Evolutionary conservation across 2,888 invertebrate species (phyloP).

Genomic region (Bhutanitis thaidina): DNA sequence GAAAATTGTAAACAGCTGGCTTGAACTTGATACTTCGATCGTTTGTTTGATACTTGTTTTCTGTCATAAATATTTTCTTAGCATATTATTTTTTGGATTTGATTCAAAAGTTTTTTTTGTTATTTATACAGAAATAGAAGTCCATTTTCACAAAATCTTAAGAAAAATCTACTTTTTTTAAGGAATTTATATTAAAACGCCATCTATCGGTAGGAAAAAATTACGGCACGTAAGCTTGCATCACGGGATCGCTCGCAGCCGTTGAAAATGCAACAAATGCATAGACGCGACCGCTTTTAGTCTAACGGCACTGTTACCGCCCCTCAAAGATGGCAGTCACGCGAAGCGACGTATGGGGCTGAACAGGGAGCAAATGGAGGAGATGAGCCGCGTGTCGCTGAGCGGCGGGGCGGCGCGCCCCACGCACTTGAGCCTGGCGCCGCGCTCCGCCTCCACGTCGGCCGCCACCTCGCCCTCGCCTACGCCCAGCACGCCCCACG

Average conservation of each 20-base stretch:
- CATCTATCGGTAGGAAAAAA: slow-evolving; percentile 25
- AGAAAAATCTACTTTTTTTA: too few relatives aligned
- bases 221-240: slow-evolving; percentile 23
- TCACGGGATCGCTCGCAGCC: slow-evolving; percentile 2
- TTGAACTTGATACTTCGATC: too few relatives aligned
- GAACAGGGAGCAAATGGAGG: slow-evolving; percentile 79
- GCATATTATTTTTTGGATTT: too few relatives aligned
- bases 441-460: slow-evolving; percentile 68
- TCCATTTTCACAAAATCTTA: too few relatives aligned
- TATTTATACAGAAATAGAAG: too few relatives aligned
- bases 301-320: slow-evolving; percentile 67
- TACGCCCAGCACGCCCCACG: slow-evolving; percentile 77
- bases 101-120: too few relatives aligned
- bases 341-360: slow-evolving; percentile 79
- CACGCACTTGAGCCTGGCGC: slow-evolving; percentile 69
- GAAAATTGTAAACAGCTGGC: too few relatives aligned
- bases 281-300: slow-evolving; percentile 40
- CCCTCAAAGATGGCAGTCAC: slow-evolving; percentile 79
- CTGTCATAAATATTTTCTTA: too few relatives aligned
- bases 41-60: too few relatives aligned
- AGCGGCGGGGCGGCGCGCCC: slow-evolving; percentile 48
- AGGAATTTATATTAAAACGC: slow-evolving; percentile 12
- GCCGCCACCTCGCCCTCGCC: slow-evolving; percentile 76
- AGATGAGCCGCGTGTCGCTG: slow-evolving; percentile 74
- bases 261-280: slow-evolving; percentile 31